phyloP scores from a whole-genome alignment of 2,113 vertebrate genomes.

The Albula goreensis region DNA sequence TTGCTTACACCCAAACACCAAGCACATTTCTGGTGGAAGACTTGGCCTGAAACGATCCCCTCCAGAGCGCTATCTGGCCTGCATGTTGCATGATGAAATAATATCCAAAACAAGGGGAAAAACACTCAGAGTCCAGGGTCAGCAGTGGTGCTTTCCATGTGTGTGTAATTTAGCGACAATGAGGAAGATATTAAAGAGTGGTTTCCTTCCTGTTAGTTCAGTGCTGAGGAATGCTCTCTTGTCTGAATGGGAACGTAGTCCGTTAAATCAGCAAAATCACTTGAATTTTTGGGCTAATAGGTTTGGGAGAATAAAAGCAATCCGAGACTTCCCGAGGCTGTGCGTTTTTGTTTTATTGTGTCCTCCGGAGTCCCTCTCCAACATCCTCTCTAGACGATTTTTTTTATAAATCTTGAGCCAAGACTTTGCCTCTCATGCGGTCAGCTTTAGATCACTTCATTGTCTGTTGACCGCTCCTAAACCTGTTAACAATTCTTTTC shows the following conservation, averaged over 20 bases:
- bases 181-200: conserved; percentile 5
- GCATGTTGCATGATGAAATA: neutral
- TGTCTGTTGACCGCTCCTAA: neutral
- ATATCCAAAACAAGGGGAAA: neutral
- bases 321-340: neutral
- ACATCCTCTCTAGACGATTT: neutral
- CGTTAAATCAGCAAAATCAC: neutral
- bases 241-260: neutral
- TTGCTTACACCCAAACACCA: neutral
- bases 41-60: neutral
- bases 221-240: neutral
- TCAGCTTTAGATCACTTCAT: neutral
- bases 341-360: neutral
- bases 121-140: neutral
- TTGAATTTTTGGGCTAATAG: neutral
- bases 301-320: neutral
- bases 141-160: neutral
- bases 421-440: neutral
- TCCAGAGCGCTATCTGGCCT: neutral
- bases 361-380: neutral
- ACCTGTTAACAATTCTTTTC: neutral
- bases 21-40: neutral
- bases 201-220: conserved; percentile 7
- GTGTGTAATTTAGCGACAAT: conserved; percentile 9
- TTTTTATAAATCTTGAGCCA: neutral